Evolutionary conservation across 2,797 vertebrate genomes (phyloP).

Genomic region (Coregonus suidteri): DNA sequence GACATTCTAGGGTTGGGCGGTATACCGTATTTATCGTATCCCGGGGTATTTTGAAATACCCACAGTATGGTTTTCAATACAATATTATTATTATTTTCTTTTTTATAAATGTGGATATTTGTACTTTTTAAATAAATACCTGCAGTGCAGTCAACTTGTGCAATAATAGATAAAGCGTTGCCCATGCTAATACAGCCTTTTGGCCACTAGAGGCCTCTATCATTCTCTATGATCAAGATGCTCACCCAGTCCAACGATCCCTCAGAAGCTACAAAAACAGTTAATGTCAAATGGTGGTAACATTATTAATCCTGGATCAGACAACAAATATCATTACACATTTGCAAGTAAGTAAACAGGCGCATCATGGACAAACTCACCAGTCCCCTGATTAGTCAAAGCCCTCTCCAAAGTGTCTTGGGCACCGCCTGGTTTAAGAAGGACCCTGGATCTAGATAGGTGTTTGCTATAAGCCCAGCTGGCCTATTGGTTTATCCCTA

Average conservation of each 20-base stretch:
- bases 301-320: background rate
- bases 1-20: no score
- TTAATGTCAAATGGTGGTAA: background rate
- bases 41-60: no score
- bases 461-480: slow-evolving; percentile 35
- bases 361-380: slow-evolving; percentile 28
- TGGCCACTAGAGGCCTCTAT: no score
- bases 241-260: background rate
- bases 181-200: no score
- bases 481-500: slow-evolving; percentile 53
- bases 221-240: background rate
- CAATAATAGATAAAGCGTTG: no score
- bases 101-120: no score
- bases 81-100: no score
- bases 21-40: no score
- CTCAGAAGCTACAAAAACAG: background rate
- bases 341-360: background rate
- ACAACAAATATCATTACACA: background rate
- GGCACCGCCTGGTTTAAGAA: slow-evolving; percentile 14
- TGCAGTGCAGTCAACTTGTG: no score
- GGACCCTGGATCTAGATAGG: slow-evolving; percentile 15
- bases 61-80: no score
- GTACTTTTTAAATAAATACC: no score
- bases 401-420: slow-evolving; percentile 6
- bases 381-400: slow-evolving; percentile 10